Evolutionary conservation across 1,140 invertebrate species (phyloP).

Genomic region (Brachionus sp.): DNA sequence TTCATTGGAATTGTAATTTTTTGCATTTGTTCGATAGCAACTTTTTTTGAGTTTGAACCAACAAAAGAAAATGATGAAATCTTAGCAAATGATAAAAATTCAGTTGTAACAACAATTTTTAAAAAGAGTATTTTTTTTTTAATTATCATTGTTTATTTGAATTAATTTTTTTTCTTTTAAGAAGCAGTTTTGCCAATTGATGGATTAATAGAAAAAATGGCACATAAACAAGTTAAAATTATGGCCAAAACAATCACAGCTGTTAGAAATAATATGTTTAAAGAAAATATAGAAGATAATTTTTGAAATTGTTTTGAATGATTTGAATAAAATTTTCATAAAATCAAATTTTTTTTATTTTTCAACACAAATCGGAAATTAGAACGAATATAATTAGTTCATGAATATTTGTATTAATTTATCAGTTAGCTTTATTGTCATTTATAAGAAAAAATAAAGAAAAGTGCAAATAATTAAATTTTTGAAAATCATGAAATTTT

Average conservation of each 20-base stretch:
- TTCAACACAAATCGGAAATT: neutral
- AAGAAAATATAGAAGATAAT: neutral
- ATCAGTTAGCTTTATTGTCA: neutral
- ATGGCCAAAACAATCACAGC: neutral
- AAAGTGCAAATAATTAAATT: neutral
- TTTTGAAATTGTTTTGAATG: neutral
- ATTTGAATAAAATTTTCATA: neutral
- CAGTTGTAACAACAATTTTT: neutral
- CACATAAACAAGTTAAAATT: neutral
- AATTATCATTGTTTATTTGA: neutral
- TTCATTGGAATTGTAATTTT: slow-evolving; percentile 22
- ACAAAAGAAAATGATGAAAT: slow-evolving; percentile 33
- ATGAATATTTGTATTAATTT: neutral
- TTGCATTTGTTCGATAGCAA: neutral
- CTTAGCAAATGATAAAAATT: neutral
- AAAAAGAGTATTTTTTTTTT: neutral
- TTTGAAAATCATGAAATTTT: neutral
- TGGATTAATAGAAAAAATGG: neutral
- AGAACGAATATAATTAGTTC: neutral
- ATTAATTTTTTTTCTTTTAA: no score
- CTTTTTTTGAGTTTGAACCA: slow-evolving; percentile 41
- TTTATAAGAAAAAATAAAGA: neutral
- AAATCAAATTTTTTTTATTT: neutral
- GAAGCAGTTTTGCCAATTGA: neutral
- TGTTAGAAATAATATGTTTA: neutral